Evolutionary conservation across 2,113 vertebrate genomes (phyloP).

Genomic region (Rynchops niger): DNA sequence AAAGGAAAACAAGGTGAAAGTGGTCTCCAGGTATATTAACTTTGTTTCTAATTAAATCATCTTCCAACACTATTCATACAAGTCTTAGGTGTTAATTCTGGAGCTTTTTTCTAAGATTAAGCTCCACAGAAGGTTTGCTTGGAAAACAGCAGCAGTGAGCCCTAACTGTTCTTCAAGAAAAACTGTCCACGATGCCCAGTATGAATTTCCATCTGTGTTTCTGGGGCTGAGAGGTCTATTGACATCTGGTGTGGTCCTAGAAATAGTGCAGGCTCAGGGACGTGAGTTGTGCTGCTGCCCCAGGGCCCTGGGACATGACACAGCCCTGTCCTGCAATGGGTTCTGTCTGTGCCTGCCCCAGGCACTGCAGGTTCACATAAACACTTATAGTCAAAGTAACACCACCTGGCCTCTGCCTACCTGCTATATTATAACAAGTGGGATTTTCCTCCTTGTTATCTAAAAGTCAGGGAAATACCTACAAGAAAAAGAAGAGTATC

Average conservation of each 20-base stretch:
- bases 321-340: rapidly evolving
- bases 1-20: conserved; percentile 79
- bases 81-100: background rate
- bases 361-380: background rate
- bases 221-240: background rate
- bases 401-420: background rate
- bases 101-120: background rate
- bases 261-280: rapidly evolving
- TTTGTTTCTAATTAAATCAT: background rate
- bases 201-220: background rate
- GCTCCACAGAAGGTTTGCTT: background rate
- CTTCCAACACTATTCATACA: background rate
- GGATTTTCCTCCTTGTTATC: background rate
- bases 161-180: background rate
- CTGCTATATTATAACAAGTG: background rate
- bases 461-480: background rate
- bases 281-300: background rate
- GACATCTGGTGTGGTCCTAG: background rate
- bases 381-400: background rate
- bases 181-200: background rate
- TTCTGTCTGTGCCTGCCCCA: background rate
- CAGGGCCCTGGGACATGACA: background rate
- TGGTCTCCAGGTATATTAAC: conserved; percentile 76
- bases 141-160: background rate
- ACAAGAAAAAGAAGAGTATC: background rate